Conservation (phyloP, 2,888 invertebrate species). For the Tinea trinotella region DNA sequence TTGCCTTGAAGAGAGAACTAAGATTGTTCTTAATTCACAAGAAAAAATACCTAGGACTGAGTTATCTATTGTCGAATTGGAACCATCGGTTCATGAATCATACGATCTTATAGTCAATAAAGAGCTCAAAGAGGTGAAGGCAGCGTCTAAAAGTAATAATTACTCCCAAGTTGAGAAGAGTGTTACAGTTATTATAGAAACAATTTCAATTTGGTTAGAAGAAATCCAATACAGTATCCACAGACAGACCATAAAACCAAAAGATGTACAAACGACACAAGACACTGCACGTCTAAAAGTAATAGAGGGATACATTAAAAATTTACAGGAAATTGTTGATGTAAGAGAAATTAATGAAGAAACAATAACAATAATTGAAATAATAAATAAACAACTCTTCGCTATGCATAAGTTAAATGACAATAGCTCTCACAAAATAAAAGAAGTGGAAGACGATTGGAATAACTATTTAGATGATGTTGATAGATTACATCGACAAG, state of each 20-base stretch:
- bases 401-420: slow-evolving; percentile 77
- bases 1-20: slow-evolving; percentile 53
- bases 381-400: slow-evolving; percentile 76
- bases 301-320: slow-evolving; percentile 71
- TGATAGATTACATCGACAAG: slow-evolving; percentile 67
- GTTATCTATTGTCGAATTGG: slow-evolving; percentile 48
- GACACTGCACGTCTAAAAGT: slow-evolving; percentile 43
- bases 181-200: slow-evolving; percentile 82
- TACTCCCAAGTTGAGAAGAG: slow-evolving; percentile 76
- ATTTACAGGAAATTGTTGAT: slow-evolving; percentile 77
- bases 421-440: slow-evolving; percentile 51
- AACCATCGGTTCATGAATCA: slow-evolving; percentile 56
- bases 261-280: not conserved
- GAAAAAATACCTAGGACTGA: slow-evolving; percentile 37
- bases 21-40: slow-evolving; percentile 38
- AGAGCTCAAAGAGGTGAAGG: slow-evolving; percentile 70
- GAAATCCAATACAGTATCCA: slow-evolving; percentile 86
- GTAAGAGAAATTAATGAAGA: slow-evolving; percentile 77
- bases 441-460: slow-evolving; percentile 78
- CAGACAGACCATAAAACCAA: slow-evolving; percentile 33
- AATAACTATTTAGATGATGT: slow-evolving; percentile 78
- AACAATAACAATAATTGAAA: slow-evolving; percentile 75
- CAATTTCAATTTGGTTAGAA: slow-evolving; percentile 87
- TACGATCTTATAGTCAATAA: slow-evolving; percentile 71
- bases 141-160: slow-evolving; percentile 73